Percentiles rank a stretch among this genome's conserved stretches.
These are phyloP conservation scores for Sebastes fasciatus DNA, from an alignment of 2,113 vertebrate species.

Conservation along the genomic window DNA sequence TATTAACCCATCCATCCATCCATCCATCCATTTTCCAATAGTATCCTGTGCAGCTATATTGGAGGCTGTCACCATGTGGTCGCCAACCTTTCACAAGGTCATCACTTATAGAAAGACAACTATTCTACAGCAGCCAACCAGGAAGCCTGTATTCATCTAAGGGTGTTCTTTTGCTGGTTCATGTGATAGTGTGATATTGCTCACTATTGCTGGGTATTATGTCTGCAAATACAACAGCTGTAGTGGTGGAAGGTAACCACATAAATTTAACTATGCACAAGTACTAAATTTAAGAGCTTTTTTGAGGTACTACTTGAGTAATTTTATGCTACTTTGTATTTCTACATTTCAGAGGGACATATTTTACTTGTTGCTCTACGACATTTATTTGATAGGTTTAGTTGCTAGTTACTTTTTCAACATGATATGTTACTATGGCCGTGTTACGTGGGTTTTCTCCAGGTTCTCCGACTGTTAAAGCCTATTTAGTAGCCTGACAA, in stretches of 20 bases:
- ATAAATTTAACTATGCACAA: not conserved
- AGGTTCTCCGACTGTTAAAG: no score
- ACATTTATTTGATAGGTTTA: no score
- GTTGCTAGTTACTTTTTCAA: no score
- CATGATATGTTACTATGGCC: no score
- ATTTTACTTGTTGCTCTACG: no score
- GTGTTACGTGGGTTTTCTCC: no score
- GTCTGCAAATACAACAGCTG: no score
- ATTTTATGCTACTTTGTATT: not conserved
- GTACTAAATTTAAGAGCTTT: not conserved
- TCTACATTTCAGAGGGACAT: not conserved
- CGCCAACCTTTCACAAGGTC: not conserved
- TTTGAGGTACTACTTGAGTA: not conserved
- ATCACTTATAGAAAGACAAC: not conserved
- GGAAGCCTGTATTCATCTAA: not conserved
- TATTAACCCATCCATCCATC: constrained; percentile 12
- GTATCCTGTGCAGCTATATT: not conserved
- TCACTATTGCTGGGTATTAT: no score
- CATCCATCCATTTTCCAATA: not conserved
- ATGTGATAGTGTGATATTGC: no score
- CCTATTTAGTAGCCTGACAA: no score
- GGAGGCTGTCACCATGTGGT: not conserved
- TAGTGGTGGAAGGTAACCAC: not conserved
- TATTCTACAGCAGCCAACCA: not conserved
- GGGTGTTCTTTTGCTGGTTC: not conserved